Percentiles rank a stretch among this genome's conserved stretches.
These are phyloP conservation scores for Diorhabda elongata DNA, from an alignment of 1,140 invertebrate genomes.

Conservation along the genomic window DNA sequence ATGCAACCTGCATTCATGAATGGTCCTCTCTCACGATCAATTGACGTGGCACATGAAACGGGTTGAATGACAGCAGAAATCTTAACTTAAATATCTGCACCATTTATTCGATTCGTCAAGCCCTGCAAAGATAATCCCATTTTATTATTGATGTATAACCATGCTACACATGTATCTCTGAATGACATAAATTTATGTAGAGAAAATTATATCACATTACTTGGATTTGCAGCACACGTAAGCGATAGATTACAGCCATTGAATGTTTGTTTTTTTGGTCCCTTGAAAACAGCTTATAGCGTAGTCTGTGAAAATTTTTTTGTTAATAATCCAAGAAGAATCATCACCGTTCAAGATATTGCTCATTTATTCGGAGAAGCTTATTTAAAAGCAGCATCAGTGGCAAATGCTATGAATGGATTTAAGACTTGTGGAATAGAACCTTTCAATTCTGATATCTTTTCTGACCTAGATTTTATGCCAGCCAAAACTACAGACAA, in stretches of 20 bases:
- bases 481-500: too few species aligned
- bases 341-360: not conserved
- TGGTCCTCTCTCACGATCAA: slow-evolving; percentile 45
- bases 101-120: not conserved
- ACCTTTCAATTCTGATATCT: too few species aligned
- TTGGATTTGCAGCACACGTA: slow-evolving; percentile 44
- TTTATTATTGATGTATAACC: slow-evolving; percentile 48
- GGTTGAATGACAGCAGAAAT: slow-evolving; percentile 40
- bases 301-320: slow-evolving; percentile 12
- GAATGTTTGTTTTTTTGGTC: slow-evolving; percentile 31
- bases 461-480: too few species aligned
- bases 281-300: slow-evolving; percentile 18
- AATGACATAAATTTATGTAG: slow-evolving; percentile 33
- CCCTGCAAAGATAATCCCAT: slow-evolving; percentile 37
- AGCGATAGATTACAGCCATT: slow-evolving; percentile 17
- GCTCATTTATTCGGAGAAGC: not conserved
- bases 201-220: slow-evolving; percentile 24
- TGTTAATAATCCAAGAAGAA: not conserved
- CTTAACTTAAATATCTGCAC: slow-evolving; percentile 32
- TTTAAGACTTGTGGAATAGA: too few species aligned
- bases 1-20: slow-evolving; percentile 20
- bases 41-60: slow-evolving; percentile 40
- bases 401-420: too few species aligned
- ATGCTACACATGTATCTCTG: slow-evolving; percentile 39
- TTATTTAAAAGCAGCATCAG: too few species aligned